A percentile compares a stretch with the other conserved stretches of the same genome.
These are phyloP conservation scores for Archaeoteleia sp. DNA, from an alignment of 2,888 invertebrate species.

Conservation along the genomic window DNA sequence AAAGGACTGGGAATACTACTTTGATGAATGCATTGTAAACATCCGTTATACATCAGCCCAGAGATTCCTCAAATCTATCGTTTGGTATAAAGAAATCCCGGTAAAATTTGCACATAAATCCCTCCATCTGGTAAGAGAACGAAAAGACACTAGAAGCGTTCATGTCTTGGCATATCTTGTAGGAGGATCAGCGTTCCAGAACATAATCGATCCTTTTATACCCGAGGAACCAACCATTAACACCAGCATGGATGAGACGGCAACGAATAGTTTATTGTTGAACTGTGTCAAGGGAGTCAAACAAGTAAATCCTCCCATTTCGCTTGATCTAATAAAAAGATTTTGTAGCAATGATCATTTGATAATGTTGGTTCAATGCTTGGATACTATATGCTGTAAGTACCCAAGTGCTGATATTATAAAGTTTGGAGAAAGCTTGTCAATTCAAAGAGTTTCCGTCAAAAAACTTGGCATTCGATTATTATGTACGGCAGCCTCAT, in stretches of 20 bases:
- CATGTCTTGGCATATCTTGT: conserved; percentile 57
- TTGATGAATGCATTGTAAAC: no score
- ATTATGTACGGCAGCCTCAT: conserved; percentile 53
- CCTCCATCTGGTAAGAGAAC: conserved; percentile 7
- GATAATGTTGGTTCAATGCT: not conserved
- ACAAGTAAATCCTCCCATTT: conserved; percentile 62
- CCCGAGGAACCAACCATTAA: conserved; percentile 56
- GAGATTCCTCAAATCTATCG: conserved; percentile 58
- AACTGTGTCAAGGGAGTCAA: conserved; percentile 45
- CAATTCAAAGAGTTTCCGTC: conserved; percentile 59
- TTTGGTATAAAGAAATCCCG: conserved; percentile 67
- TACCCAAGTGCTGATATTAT: conserved; percentile 53
- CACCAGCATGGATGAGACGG: no score
- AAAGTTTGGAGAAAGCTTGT: conserved; percentile 54
- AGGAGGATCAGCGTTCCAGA: conserved; percentile 52
- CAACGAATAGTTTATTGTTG: conserved; percentile 4
- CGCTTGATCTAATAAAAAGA: conserved; percentile 48
- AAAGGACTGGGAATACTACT: no score
- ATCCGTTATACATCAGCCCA: no score
- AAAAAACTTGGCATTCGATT: conserved; percentile 67
- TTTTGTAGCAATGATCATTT: conserved; percentile 42
- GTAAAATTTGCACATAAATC: conserved; percentile 56
- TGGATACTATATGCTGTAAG: conserved; percentile 43
- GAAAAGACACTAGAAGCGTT: conserved; percentile 5
- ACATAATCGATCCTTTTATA: conserved; percentile 57